These are phyloP conservation scores for Eupeodes latifasciatus DNA, from an alignment of 2,888 invertebrate species.

Conservation along the genomic window DNA sequence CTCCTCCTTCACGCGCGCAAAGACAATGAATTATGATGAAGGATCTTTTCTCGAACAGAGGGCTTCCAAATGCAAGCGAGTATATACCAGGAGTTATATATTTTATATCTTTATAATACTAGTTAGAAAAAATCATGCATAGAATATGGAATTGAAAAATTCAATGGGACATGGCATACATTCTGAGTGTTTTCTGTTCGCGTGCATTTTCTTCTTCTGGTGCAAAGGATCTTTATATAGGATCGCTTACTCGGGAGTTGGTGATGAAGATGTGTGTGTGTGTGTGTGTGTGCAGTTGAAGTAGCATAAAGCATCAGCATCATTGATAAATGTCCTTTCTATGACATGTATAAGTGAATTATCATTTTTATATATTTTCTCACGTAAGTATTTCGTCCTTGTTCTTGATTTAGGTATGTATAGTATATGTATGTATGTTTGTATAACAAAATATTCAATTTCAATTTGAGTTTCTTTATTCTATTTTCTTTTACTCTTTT, in stretches of 20 bases:
- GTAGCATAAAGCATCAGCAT: constrained; percentile 53
- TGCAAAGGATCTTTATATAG: neutral
- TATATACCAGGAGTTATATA: neutral
- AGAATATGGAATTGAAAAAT: constrained; percentile 74
- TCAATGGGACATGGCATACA: constrained; percentile 59
- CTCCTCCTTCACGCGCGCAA: constrained; percentile 43
- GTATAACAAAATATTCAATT: constrained; percentile 71
- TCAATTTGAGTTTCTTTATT: constrained; percentile 54
- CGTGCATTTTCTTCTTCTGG: constrained; percentile 19
- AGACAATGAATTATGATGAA: constrained; percentile 76
- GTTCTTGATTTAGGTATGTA: constrained; percentile 6
- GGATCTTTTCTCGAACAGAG: constrained; percentile 56
- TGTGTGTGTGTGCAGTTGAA: neutral
- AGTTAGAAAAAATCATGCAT: constrained; percentile 61
- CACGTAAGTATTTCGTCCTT: constrained; percentile 52
- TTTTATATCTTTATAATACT: neutral
- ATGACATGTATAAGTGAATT: constrained; percentile 76
- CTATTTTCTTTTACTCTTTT: neutral
- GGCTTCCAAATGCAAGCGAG: neutral
- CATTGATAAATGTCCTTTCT: constrained; percentile 73
- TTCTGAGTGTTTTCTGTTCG: constrained; percentile 24
- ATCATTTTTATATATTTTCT: constrained; percentile 73
- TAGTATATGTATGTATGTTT: neutral
- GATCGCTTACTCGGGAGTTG: neutral
- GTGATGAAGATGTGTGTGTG: neutral